phyloP scores from a whole-genome alignment of 1,140 invertebrate genomes.

The Diorhabda sublineata region DNA sequence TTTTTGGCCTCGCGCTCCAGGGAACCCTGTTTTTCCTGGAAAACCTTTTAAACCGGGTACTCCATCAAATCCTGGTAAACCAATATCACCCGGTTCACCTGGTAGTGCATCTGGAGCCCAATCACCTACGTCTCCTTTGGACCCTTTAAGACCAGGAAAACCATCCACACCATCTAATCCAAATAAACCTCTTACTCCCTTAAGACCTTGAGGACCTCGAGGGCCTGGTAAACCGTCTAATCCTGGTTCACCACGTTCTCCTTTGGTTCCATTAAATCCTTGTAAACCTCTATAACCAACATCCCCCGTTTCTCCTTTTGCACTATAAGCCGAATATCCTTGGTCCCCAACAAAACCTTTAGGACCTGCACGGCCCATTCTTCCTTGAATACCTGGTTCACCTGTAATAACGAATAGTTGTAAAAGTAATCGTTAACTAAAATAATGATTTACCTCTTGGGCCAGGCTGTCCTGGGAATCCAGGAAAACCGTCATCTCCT shows the following conservation, averaged over 20 bases:
- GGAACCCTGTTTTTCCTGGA: conserved; percentile 49
- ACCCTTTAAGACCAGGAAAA: conserved; percentile 50
- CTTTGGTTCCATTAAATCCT: conserved; percentile 36
- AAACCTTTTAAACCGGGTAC: conserved; percentile 28
- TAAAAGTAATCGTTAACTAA: no score
- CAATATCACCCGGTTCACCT: conserved; percentile 48
- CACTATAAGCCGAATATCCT: conserved; percentile 46
- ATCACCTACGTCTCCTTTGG: conserved; percentile 54
- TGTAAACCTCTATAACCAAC: conserved; percentile 30
- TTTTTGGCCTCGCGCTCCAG: conserved; percentile 52
- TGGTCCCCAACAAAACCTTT: conserved; percentile 49
- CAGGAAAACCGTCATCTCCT: conserved; percentile 50
- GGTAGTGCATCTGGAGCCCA: conserved; percentile 42
- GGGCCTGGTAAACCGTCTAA: conserved; percentile 47
- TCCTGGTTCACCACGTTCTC: conserved; percentile 43
- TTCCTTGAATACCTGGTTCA: conserved; percentile 49
- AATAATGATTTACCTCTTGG: conserved; percentile 28
- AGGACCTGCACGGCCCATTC: conserved; percentile 49
- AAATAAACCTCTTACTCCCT: conserved; percentile 31
- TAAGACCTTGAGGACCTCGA: conserved; percentile 30
- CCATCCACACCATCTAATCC: conserved; percentile 45
- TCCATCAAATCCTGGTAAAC: conserved; percentile 52
- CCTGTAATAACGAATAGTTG: neutral
- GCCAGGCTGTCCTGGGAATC: conserved; percentile 38
- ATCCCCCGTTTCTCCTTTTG: conserved; percentile 49